Conservation (phyloP, 2,888 invertebrate genomes). For the Leptopterna dolabrata region DNA sequence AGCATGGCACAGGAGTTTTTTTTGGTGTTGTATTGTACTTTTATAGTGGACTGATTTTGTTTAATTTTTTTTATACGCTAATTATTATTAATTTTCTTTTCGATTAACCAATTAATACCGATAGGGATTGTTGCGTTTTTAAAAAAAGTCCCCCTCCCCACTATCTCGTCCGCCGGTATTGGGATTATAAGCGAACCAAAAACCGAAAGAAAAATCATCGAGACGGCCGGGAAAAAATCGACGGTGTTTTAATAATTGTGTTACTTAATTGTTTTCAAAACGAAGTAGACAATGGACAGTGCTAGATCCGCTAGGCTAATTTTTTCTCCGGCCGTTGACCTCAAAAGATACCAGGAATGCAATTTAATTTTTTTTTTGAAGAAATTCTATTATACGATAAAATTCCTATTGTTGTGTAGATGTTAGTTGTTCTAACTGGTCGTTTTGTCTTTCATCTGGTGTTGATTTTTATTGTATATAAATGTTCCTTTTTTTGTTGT, state of each 20-base stretch:
- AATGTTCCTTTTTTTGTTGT: slow-evolving; percentile 33
- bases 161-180: slow-evolving; percentile 13
- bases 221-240: slow-evolving; percentile 59
- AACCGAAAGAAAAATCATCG: background rate
- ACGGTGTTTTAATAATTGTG: slow-evolving; percentile 47
- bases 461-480: slow-evolving; percentile 36
- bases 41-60: slow-evolving; percentile 53
- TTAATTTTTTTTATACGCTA: slow-evolving; percentile 51
- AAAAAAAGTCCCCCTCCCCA: slow-evolving; percentile 6
- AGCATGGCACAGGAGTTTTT: slow-evolving; percentile 60
- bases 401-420: slow-evolving; percentile 27
- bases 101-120: slow-evolving; percentile 19
- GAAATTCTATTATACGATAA: background rate
- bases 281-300: slow-evolving; percentile 61
- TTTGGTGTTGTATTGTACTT: slow-evolving; percentile 60
- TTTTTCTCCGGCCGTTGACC: slow-evolving; percentile 60
- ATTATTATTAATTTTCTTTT: slow-evolving; percentile 49
- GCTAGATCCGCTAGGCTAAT: slow-evolving; percentile 58
- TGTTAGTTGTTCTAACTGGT: slow-evolving; percentile 29
- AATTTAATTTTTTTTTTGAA: slow-evolving; percentile 17
- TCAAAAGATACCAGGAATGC: slow-evolving; percentile 37
- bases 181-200: slow-evolving; percentile 6
- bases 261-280: slow-evolving; percentile 39
- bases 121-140: slow-evolving; percentile 30
- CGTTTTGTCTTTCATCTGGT: slow-evolving; percentile 44